Conservation (phyloP, 2,888 invertebrate genomes). For the Rhopalosiphum nymphaeae region DNA sequence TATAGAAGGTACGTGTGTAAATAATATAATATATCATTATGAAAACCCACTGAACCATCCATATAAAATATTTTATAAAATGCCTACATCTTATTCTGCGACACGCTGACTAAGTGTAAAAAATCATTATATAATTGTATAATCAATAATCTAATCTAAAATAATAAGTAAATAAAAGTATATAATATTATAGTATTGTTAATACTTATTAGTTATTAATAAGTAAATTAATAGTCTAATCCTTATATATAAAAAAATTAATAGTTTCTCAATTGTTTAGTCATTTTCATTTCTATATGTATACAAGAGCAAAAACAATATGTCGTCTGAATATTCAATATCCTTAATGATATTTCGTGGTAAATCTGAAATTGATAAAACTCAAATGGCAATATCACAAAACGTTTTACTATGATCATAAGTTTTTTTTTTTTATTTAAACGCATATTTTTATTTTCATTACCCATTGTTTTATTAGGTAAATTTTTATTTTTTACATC, state of each 20-base stretch:
- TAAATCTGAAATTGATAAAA: neutral
- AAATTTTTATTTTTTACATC: neutral
- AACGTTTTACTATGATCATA: neutral
- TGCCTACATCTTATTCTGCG: neutral
- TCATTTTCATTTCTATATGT: neutral
- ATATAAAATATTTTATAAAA: neutral
- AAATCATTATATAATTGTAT: neutral
- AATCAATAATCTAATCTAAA: no score
- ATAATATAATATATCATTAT: neutral
- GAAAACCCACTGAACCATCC: neutral
- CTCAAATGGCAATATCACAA: neutral
- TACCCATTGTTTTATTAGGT: neutral
- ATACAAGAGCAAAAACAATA: neutral
- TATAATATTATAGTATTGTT: no score
- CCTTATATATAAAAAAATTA: neutral
- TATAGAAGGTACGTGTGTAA: neutral
- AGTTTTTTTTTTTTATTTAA: neutral
- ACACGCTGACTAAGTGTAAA: neutral
- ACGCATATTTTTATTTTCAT: neutral
- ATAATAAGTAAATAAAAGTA: no score
- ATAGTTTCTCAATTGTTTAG: neutral
- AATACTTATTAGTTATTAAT: no score
- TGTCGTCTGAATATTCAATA: neutral
- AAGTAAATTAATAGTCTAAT: no score
- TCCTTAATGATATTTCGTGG: neutral